Evolutionary conservation across 2,113 vertebrate genomes (phyloP), one percentile per base, ranked within the genome.

Genomic region (Mus spicilegus): DNA sequence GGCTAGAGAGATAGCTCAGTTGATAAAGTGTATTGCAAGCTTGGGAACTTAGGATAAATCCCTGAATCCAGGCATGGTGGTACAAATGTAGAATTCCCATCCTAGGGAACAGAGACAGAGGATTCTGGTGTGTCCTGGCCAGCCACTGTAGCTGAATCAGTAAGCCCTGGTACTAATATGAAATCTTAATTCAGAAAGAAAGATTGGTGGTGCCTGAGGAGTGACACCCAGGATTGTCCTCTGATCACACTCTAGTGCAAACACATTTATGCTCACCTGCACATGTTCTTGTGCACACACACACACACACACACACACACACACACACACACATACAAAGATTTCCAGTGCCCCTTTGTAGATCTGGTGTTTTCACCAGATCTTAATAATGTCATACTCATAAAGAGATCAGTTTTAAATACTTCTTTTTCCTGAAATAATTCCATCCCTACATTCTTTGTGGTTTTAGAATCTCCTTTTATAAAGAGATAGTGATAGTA

Each of bases 391-490:
- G n/a, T 73, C 46, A 87, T 49, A 39, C 33, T 72, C 65, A 63
- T 77, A 81, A 81, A 56, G 36, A 88, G 49, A 30, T 58, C 30
- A 65, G n/a, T 94, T 87, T 49, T 67, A 67, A 72, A 49, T 70
- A 49, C n/a, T 82, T 61, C 30, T 10, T 90, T 90, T 88, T 70
- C 42, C 54, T 87, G 33, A 93, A 93, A 90, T 77, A 51, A 54
- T 80, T 75, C 1, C 14, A 3, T 94, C 92, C 76, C 76, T 73
- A 65, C 24, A 42, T 63, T 46, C 42, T 75, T 88, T 91, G 33
- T 1, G 33, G 80, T n/a, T 92, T 94, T 12, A 95, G 96, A 89
- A 58, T 87, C 30, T 30, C 56, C 58, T 90, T 91, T 93, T 88
- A 14, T 96, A 88, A 96, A 91, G 51, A 88, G 56, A 70, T 70